phyloP scores from a whole-genome alignment of 1,140 invertebrate species.

The Littorina saxatilis region DNA sequence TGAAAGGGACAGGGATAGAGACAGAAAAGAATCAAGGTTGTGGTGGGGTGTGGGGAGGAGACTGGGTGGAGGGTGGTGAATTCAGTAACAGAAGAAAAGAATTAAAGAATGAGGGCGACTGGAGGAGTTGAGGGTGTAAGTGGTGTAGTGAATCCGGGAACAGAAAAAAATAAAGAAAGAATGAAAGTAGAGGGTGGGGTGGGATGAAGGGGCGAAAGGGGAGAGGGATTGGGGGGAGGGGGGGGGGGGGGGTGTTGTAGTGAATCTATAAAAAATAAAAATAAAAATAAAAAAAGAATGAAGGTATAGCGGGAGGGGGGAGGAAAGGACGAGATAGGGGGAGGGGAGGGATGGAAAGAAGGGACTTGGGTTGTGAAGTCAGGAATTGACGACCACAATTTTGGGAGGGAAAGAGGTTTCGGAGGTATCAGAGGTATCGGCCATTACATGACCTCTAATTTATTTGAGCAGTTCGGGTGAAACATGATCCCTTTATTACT shows the following conservation, averaged over 20 bases:
- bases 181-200: not conserved
- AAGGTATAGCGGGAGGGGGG: not conserved
- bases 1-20: not conserved
- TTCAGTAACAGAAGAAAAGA: no score
- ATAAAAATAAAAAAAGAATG: not conserved
- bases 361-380: not conserved
- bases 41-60: not conserved
- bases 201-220: not conserved
- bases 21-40: not conserved
- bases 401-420: no score
- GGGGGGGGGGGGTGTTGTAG: not conserved
- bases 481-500: conserved; percentile 39
- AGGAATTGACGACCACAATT: conserved; percentile 40
- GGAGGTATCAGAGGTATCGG: conserved; percentile 36
- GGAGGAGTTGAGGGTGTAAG: no score
- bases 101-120: no score
- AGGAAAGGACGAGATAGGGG: not conserved
- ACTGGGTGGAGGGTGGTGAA: not conserved
- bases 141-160: no score
- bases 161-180: not conserved
- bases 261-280: no score
- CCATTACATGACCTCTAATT: conserved; percentile 42
- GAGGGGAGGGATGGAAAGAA: not conserved
- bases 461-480: conserved; percentile 32
- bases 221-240: not conserved